phyloP scores from a whole-genome alignment of 1,140 invertebrate genomes.

The Linepithema humile region DNA sequence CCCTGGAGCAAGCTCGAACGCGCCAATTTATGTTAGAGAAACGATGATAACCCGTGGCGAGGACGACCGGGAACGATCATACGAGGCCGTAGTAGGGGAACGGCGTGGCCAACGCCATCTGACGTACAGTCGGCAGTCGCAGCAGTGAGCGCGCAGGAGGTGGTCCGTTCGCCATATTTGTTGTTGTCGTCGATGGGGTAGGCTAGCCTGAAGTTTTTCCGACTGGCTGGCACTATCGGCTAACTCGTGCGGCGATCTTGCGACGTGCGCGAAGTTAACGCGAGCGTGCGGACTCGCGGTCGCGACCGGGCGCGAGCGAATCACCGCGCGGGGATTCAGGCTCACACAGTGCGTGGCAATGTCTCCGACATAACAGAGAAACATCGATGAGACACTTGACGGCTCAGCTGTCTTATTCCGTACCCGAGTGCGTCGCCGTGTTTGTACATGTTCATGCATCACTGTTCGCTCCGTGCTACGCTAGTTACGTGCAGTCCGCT shows the following conservation, averaged over 20 bases:
- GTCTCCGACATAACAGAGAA: constrained; percentile 68
- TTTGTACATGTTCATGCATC: constrained; percentile 63
- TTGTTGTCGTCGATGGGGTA: constrained; percentile 86
- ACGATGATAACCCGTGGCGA: too few species aligned
- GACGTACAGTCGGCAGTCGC: constrained; percentile 45
- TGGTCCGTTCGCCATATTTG: constrained; percentile 85
- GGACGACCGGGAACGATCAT: too few species aligned
- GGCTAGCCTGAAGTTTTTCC: constrained; percentile 72
- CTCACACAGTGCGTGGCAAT: constrained; percentile 50
- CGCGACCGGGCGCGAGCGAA: constrained; percentile 23
- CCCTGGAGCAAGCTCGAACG: too few species aligned
- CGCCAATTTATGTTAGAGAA: too few species aligned
- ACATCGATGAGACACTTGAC: constrained; percentile 67
- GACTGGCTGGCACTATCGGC: neutral
- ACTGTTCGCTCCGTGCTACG: constrained; percentile 50
- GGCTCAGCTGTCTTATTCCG: constrained; percentile 74
- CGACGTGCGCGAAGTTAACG: constrained; percentile 9
- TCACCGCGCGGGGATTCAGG: constrained; percentile 11
- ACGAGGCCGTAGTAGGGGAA: too few species aligned
- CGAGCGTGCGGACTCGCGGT: constrained; percentile 39
- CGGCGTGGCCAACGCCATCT: constrained; percentile 57
- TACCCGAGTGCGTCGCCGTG: constrained; percentile 67
- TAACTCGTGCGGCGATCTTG: constrained; percentile 35
- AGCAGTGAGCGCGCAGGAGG: constrained; percentile 55
- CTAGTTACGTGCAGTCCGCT: constrained; percentile 51